Base-by-base conservation (phyloP, 2,797 vertebrate species). In the Coracias cyanogaster region DNA sequence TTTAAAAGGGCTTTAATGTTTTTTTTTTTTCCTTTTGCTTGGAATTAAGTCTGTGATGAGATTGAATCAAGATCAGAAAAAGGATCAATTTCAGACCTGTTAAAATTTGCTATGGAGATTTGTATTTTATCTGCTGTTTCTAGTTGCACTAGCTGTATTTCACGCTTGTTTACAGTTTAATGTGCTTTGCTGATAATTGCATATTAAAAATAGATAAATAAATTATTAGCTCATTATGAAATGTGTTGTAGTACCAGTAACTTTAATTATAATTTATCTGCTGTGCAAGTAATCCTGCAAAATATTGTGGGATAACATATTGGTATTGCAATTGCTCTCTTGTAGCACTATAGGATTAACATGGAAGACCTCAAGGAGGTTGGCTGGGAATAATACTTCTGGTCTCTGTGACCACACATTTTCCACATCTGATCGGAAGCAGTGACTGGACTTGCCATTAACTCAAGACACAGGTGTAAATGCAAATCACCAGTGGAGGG, bases 161-260 rank as follows among this genome's bases (percentile, higher is more conserved):
- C 73, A 92, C 5, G 29, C 86, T 89, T 93, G 64, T 93, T 21
- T 93, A 71, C 61, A 81, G 83, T 89, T 86, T 92, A 91, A 86
- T 82, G 31, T 90, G 33, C 74, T 93, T 93, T 89, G 67, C 86
- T 74, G 65, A 61, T 89, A 93, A 86, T 48, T 90, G n/a, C 65
- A 4, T 87, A 84, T 92, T 95, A 93, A 91, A 96, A 84, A 70
- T 49, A 86, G 77, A 86, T 94, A 80, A 88, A 94, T 97, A 89
- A 86, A 71, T 84, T 13, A 92, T 93, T 94, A 86, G 35, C 85
- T 95, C 48, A 43, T 90, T 96, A 93, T 41, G 39, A 90, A 89
- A 82, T 69, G 28, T 74, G 57, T 88, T 94, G 71, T 85, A 89
- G 41, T 85, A 89, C 80, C 37, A 89, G 66, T 69, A 77, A 46